A percentile compares a stretch with the other conserved stretches of the same genome.
Conservation (phyloP, 2,888 invertebrate species). For the Cataglyphis cursor region DNA sequence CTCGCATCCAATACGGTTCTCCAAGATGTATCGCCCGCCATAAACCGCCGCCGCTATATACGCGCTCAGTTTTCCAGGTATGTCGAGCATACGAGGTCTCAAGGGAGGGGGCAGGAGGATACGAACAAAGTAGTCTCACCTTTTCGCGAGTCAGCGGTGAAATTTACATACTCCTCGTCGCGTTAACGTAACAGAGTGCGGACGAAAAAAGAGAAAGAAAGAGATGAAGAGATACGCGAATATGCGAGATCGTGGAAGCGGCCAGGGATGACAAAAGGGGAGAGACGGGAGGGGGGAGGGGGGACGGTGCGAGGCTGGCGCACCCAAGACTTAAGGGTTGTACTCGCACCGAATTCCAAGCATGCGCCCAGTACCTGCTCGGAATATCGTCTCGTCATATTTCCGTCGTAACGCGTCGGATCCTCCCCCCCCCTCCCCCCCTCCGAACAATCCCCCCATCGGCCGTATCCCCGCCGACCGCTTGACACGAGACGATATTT, state of each 20-base stretch:
- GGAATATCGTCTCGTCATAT: conserved; percentile 79
- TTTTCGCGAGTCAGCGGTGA: conserved; percentile 46
- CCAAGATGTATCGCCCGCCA: conserved; percentile 39
- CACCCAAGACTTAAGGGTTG: conserved; percentile 71
- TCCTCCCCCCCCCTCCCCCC: neutral
- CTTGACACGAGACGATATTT: conserved; percentile 78
- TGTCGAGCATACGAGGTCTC: conserved; percentile 30
- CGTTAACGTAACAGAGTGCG: conserved; percentile 41
- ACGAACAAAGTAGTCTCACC: conserved; percentile 27
- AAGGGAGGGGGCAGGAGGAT: neutral
- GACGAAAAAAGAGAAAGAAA: conserved; percentile 6
- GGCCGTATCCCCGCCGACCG: conserved; percentile 4
- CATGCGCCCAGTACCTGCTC: conserved; percentile 76
- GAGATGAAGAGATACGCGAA: conserved; percentile 1
- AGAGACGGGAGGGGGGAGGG: too few relatives aligned
- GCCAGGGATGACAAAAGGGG: conserved; percentile 14
- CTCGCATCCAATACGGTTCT: conserved; percentile 16
- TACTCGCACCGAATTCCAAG: conserved; percentile 75
- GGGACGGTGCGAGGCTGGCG: neutral
- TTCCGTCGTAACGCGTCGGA: conserved; percentile 58
- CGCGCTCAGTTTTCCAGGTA: conserved; percentile 33
- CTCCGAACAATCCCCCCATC: neutral
- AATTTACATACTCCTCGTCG: conserved; percentile 51
- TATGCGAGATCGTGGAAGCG: conserved; percentile 26
- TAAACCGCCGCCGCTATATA: conserved; percentile 35